Percentiles rank a stretch among this genome's conserved stretches.
These are phyloP conservation scores for Ceratina japonica DNA, from an alignment of 1,140 invertebrate species.

Conservation along the genomic window DNA sequence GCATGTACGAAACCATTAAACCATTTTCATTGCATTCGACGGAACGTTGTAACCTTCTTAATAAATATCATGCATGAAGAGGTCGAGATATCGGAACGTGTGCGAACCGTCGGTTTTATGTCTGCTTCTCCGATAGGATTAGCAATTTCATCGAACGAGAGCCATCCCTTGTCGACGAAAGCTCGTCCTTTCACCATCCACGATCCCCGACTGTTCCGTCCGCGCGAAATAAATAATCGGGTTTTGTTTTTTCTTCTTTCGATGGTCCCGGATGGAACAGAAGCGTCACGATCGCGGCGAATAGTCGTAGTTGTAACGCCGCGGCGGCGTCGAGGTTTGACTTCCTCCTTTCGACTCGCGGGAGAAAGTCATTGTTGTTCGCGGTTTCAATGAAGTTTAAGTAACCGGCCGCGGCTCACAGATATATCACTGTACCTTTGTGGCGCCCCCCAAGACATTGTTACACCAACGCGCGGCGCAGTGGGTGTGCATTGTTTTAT, in stretches of 20 bases:
- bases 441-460: slow-evolving; percentile 53
- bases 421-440: slow-evolving; percentile 48
- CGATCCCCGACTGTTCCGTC: slow-evolving; percentile 11
- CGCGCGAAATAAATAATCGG: slow-evolving; percentile 63
- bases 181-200: slow-evolving; percentile 48
- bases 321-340: slow-evolving; percentile 23
- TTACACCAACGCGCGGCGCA: slow-evolving; percentile 38
- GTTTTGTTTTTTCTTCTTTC: slow-evolving; percentile 38
- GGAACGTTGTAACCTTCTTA: not conserved
- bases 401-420: slow-evolving; percentile 40
- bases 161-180: not conserved
- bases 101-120: not conserved
- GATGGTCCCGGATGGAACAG: slow-evolving; percentile 20
- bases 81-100: not conserved
- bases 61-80: not conserved
- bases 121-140: not conserved
- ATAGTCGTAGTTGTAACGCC: slow-evolving; percentile 41
- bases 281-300: slow-evolving; percentile 52
- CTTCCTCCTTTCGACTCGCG: slow-evolving; percentile 64
- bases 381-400: slow-evolving; percentile 62
- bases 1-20: slow-evolving; percentile 5
- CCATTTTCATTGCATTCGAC: not conserved
- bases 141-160: slow-evolving; percentile 35
- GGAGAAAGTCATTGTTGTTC: slow-evolving; percentile 66
- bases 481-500: slow-evolving; percentile 60